A percentile compares a stretch with the other conserved stretches of the same genome.
Evolutionary conservation across 2,113 vertebrate species (phyloP).

Genomic region (Collichthys lucidus): DNA sequence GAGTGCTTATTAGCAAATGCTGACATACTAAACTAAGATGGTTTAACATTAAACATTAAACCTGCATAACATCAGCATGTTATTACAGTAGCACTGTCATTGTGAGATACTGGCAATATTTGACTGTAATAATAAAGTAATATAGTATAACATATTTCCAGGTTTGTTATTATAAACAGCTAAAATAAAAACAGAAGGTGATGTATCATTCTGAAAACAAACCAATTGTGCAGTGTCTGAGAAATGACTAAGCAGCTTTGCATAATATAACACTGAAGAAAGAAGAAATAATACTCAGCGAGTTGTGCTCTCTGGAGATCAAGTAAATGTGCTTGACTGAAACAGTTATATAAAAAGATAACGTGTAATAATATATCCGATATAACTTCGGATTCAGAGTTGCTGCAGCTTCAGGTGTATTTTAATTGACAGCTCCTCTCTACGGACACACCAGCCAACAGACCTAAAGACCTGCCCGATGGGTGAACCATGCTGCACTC

Average conservation of each 20-base stretch:
- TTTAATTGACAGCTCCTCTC: slow-evolving; percentile 43
- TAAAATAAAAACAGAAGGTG: not conserved
- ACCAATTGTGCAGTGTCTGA: not conserved
- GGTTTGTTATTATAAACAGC: not conserved
- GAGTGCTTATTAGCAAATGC: no score
- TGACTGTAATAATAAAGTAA: no score
- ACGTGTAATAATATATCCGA: slow-evolving; percentile 1
- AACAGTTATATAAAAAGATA: not conserved
- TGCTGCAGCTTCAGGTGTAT: slow-evolving; percentile 14
- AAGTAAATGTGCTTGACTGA: not conserved
- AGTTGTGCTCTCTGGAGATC: not conserved
- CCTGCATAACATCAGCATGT: no score
- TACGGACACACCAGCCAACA: not conserved
- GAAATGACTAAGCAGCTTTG: not conserved
- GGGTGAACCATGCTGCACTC: slow-evolving; percentile 38
- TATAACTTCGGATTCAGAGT: slow-evolving; percentile 28
- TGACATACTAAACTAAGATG: no score
- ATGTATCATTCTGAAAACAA: not conserved
- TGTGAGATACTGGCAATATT: no score
- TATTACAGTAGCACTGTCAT: no score
- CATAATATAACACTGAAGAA: not conserved
- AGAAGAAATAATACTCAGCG: not conserved
- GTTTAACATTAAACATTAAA: no score
- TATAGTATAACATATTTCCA: no score
- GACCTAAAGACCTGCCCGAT: slow-evolving; percentile 33